phyloP scores from a whole-genome alignment of 2,888 invertebrate species.

The Plagodis dolabraria region DNA sequence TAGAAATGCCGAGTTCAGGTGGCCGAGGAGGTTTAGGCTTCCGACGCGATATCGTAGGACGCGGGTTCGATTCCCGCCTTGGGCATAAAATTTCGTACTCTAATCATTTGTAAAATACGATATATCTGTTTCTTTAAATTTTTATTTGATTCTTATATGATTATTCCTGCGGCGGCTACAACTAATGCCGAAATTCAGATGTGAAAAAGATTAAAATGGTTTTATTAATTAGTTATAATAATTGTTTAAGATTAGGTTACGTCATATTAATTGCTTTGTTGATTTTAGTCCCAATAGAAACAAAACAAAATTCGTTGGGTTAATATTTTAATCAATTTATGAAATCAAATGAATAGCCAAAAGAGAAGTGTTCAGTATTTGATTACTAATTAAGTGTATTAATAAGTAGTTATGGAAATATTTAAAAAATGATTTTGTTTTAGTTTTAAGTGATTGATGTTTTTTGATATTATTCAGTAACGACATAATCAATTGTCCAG shows the following conservation, averaged over 20 bases:
- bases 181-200: too few species aligned
- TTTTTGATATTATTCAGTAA: conserved; percentile 8
- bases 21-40: too few species aligned
- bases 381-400: conserved; percentile 50
- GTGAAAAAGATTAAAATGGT: neutral
- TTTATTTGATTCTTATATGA: too few species aligned
- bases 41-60: too few species aligned
- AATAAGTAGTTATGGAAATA: conserved; percentile 29
- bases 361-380: conserved; percentile 68
- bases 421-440: conserved; percentile 18
- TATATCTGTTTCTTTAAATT: too few species aligned
- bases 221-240: neutral
- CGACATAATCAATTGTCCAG: conserved; percentile 11
- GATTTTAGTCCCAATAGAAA: conserved; percentile 10
- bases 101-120: too few species aligned
- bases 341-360: conserved; percentile 58
- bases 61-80: too few species aligned
- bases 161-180: too few species aligned
- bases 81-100: too few species aligned
- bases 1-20: too few species aligned
- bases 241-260: conserved; percentile 4
- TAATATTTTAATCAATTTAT: conserved; percentile 36
- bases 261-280: conserved; percentile 13
- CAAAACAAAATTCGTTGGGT: conserved; percentile 16
- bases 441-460: conserved; percentile 22